Percentiles rank a stretch among this genome's conserved stretches.
phyloP scores from a whole-genome alignment of 2,888 invertebrate species.

The Argynnis bischoffii region DNA sequence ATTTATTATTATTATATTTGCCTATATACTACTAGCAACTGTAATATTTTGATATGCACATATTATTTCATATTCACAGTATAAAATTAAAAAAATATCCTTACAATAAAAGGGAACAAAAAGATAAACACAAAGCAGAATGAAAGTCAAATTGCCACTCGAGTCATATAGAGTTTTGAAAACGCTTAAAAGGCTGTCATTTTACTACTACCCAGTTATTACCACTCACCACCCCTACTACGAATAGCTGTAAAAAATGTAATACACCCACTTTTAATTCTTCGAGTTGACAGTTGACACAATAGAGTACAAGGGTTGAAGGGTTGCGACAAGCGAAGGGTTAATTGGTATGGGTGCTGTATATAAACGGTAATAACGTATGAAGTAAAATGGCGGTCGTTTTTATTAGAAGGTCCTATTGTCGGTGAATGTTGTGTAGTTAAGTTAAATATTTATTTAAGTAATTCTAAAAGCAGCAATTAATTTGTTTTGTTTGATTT shows the following conservation, averaged over 20 bases:
- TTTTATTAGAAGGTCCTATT: constrained; percentile 24
- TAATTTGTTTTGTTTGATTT: too few species aligned
- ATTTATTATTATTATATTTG: too few species aligned
- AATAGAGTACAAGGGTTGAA: constrained; percentile 75
- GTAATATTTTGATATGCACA: neutral
- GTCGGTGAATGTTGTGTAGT: constrained; percentile 21
- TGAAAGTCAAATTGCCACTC: constrained; percentile 31
- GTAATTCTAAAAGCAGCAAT: neutral
- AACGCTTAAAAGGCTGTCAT: constrained; percentile 66
- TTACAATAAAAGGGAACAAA: neutral
- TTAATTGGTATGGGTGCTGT: constrained; percentile 73
- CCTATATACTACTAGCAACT: too few species aligned
- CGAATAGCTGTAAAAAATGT: constrained; percentile 56
- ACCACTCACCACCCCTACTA: constrained; percentile 65
- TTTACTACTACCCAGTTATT: constrained; percentile 57
- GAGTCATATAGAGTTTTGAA: constrained; percentile 20
- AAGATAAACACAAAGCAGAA: neutral
- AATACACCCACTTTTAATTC: constrained; percentile 78
- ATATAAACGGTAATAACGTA: constrained; percentile 47
- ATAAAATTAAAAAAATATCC: neutral
- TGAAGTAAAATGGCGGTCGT: constrained; percentile 53
- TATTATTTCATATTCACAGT: neutral
- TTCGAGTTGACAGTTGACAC: constrained; percentile 77
- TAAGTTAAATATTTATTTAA: neutral
- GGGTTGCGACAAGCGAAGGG: constrained; percentile 74